A percentile compares a stretch with the other conserved stretches of the same genome.
phyloP scores from a whole-genome alignment of 2,888 invertebrate species.

The Buathra laborator region DNA sequence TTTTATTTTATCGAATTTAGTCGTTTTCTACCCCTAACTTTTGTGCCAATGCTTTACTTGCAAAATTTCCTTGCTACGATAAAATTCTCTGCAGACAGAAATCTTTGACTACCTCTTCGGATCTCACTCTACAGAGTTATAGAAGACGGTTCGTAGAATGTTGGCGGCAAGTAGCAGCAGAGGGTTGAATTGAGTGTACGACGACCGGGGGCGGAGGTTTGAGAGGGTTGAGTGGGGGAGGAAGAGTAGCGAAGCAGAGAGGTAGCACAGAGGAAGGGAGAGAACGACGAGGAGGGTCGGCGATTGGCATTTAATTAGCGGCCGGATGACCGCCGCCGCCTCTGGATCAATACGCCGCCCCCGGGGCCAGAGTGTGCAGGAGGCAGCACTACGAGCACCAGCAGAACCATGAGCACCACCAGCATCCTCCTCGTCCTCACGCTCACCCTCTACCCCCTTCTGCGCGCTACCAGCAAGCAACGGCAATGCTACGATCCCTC shows the following conservation, averaged over 20 bases:
- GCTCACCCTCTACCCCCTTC: slow-evolving; percentile 63
- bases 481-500: slow-evolving; percentile 68
- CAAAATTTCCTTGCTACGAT: neutral
- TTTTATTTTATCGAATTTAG: neutral
- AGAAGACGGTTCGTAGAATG: slow-evolving; percentile 54
- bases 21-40: neutral
- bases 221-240: slow-evolving; percentile 69
- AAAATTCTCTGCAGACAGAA: neutral
- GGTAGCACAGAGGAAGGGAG: slow-evolving; percentile 45
- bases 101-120: slow-evolving; percentile 14
- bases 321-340: slow-evolving; percentile 85
- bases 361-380: slow-evolving; percentile 83
- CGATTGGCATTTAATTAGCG: slow-evolving; percentile 86
- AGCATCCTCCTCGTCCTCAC: slow-evolving; percentile 67
- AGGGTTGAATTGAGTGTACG: slow-evolving; percentile 68
- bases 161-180: slow-evolving; percentile 59
- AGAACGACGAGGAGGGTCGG: slow-evolving; percentile 78
- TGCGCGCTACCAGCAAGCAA: slow-evolving; percentile 54
- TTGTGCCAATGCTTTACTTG: neutral
- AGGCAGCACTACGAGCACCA: slow-evolving; percentile 77
- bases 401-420: slow-evolving; percentile 71
- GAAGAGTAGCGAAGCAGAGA: slow-evolving; percentile 75
- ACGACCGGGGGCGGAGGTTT: slow-evolving; percentile 52
- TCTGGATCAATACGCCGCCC: slow-evolving; percentile 85
- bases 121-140: slow-evolving; percentile 37